A percentile compares a stretch with the other conserved stretches of the same genome.
These are phyloP conservation scores for Phymastichus coffea DNA, from an alignment of 1,140 invertebrate species.

Conservation along the genomic window DNA sequence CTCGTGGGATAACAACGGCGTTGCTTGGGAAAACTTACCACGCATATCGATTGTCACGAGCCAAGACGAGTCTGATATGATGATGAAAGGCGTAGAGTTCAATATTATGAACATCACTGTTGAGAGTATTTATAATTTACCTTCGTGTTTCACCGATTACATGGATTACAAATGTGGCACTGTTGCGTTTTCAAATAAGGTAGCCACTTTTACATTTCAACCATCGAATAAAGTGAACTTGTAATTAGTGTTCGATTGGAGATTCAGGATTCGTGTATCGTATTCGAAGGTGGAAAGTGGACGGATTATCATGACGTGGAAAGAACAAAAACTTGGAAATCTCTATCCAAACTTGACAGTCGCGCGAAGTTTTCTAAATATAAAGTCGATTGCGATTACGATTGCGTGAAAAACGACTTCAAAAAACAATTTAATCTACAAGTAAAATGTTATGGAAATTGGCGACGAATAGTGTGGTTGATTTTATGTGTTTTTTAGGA, in stretches of 20 bases:
- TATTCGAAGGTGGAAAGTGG: slow-evolving; percentile 37
- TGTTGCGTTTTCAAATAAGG: too few species aligned
- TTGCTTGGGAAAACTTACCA: slow-evolving; percentile 39
- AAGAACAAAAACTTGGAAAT: slow-evolving; percentile 36
- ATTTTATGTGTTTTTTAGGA: slow-evolving; percentile 23
- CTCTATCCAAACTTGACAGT: slow-evolving; percentile 33
- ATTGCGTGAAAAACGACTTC: slow-evolving; percentile 28
- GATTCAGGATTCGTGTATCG: slow-evolving; percentile 30
- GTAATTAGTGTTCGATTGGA: too few species aligned
- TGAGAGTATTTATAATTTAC: slow-evolving; percentile 41
- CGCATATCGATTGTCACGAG: slow-evolving; percentile 25
- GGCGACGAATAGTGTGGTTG: background rate
- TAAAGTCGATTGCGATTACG: slow-evolving; percentile 33
- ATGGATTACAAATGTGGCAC: slow-evolving; percentile 36
- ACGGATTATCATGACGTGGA: slow-evolving; percentile 32
- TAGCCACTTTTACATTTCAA: too few species aligned
- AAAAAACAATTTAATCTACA: slow-evolving; percentile 30
- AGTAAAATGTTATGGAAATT: slow-evolving; percentile 23
- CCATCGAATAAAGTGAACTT: too few species aligned
- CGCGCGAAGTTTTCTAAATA: slow-evolving; percentile 39
- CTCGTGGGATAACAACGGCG: slow-evolving; percentile 17
- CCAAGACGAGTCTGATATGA: slow-evolving; percentile 5
- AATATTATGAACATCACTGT: slow-evolving; percentile 40
- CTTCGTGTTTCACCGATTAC: slow-evolving; percentile 27
- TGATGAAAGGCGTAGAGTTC: slow-evolving; percentile 1